Base-by-base conservation (phyloP, 2,888 invertebrate species). In the Heliconius sara region DNA sequence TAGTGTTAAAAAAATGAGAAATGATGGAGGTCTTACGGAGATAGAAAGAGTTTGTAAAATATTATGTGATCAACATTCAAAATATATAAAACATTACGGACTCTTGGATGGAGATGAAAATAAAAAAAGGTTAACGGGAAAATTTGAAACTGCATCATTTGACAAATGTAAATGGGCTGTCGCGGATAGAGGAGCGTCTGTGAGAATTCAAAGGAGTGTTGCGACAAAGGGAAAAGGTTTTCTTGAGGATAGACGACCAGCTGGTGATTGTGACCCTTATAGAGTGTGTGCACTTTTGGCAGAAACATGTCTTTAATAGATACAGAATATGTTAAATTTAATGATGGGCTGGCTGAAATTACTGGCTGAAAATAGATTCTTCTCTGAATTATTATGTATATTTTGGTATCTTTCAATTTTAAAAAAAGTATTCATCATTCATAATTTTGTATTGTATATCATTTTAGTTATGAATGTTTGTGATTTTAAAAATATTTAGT, bases 61-160 rank as follows among this genome's bases (percentile, higher is more conserved):
- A 39, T 85, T 94, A 77, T 93, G 93, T 83, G 88, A 91, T 27
- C 86, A 87, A 81, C 93, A 93, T 85, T 84, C 87, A 70, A 96
- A 97, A 77, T 98, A 98, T 91, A 99, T 99, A 89, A 96, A 97
- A 88, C 97, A 97, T 83, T 99, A 99, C 90, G 99, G 99, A 89
- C 87, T 91, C n/a, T 97, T 97, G 80, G 97, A 98, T 89, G 99
- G 87, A 5, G 96, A 97, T 89, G 99, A 99, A 94, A 99, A 99
- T 92, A 98, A 97, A 89, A 97, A 99, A 87, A 97, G 99, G 85
- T 96, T 99, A 75, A 99, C 98, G 19, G 99, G 99, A 71, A 96
- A 96, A 88, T 98, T 98, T 93, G 99, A 99, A 95, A 99, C 99
- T 0, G 98, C 99, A 80, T 97, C 97, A 66, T 99, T 98, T 88